Conservation (phyloP, 2,797 vertebrate species). For the Thamnophis elegans region DNA sequence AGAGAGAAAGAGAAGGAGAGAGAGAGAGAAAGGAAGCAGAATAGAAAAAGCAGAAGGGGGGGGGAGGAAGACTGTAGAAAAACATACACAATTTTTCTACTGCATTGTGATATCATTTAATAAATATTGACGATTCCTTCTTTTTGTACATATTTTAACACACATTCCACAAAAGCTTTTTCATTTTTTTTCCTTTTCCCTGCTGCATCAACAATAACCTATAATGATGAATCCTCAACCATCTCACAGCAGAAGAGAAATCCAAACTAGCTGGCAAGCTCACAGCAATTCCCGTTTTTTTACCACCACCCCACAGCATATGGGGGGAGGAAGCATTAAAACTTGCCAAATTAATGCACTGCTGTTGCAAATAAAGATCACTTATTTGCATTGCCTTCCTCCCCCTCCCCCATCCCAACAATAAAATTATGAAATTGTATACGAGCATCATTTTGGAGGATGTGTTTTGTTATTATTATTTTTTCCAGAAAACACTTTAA, state of each 20-base stretch:
- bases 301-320: conserved; percentile 32
- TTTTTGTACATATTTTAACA: conserved; percentile 49
- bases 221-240: conserved; percentile 62
- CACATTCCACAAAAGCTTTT: conserved; percentile 62
- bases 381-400: conserved; percentile 69
- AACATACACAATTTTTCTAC: conserved; percentile 71
- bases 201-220: conserved; percentile 71
- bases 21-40: not conserved
- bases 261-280: conserved; percentile 59
- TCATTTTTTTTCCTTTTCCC: conserved; percentile 36
- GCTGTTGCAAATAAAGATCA: conserved; percentile 69
- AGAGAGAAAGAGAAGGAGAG: conserved; percentile 67
- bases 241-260: conserved; percentile 57
- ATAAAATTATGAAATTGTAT: conserved; percentile 71
- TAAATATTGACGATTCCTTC: conserved; percentile 61
- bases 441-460: conserved; percentile 69
- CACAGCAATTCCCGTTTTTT: conserved; percentile 56
- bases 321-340: conserved; percentile 55
- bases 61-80: conserved; percentile 63
- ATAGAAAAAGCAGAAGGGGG: conserved; percentile 24
- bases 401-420: conserved; percentile 49
- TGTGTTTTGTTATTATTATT: conserved; percentile 31
- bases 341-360: conserved; percentile 69
- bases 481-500: conserved; percentile 67
- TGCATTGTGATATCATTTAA: conserved; percentile 67